Percentiles rank a stretch among this genome's conserved stretches.
These are phyloP conservation scores for Orchesella cincta DNA, from an alignment of 1,140 invertebrate genomes.

Conservation along the genomic window DNA sequence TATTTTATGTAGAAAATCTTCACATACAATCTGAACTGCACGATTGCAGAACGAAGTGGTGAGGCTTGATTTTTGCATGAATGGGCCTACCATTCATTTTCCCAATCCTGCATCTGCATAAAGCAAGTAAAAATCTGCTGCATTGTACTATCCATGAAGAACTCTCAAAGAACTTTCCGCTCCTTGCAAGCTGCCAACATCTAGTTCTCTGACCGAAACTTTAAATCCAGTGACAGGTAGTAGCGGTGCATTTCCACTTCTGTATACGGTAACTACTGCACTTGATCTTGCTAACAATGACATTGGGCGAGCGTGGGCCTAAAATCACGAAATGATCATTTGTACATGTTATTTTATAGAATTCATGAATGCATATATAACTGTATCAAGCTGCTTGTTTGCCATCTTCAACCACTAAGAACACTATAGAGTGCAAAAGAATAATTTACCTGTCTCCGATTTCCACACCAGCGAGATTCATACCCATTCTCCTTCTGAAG, in stretches of 20 bases:
- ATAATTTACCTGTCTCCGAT: slow-evolving; percentile 40
- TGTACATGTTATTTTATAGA: no score
- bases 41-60: no score
- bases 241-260: slow-evolving; percentile 22
- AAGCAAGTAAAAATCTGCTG: not conserved
- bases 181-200: slow-evolving; percentile 30
- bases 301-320: slow-evolving; percentile 42
- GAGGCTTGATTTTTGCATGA: no score
- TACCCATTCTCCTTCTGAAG: slow-evolving; percentile 47
- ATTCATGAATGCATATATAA: no score
- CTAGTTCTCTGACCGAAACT: slow-evolving; percentile 35
- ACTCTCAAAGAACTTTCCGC: slow-evolving; percentile 35
- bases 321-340: no score
- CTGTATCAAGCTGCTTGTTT: no score
- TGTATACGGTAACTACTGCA: slow-evolving; percentile 36
- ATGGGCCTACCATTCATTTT: no score
- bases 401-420: no score
- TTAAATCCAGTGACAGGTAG: slow-evolving; percentile 38
- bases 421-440: no score
- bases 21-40: no score
- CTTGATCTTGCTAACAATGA: slow-evolving; percentile 30
- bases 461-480: slow-evolving; percentile 48
- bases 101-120: no score
- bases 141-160: slow-evolving; percentile 2
- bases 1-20: no score